phyloP scores from a whole-genome alignment of 2,797 vertebrate genomes.

The Protosalanx chinensis region DNA sequence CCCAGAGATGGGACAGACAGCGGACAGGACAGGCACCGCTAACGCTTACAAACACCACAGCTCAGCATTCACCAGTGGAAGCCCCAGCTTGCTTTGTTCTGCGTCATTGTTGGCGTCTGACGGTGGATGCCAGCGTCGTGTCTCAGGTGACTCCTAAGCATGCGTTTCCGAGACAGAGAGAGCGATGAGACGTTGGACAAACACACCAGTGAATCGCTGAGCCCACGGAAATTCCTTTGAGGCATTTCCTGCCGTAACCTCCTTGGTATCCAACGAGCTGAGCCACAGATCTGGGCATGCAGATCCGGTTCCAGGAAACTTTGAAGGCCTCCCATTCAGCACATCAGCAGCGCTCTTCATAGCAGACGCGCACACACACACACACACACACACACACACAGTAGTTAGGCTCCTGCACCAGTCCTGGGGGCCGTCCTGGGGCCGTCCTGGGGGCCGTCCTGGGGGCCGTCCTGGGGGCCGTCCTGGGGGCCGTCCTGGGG shows the following conservation, averaged over 20 bases:
- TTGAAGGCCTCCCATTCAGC: constrained; percentile 67
- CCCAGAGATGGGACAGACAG: constrained; percentile 39
- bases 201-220: constrained; percentile 71
- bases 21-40: neutral
- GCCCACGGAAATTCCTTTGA: constrained; percentile 81
- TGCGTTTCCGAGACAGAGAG: constrained; percentile 16
- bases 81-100: too few species aligned
- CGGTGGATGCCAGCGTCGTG: too few species aligned
- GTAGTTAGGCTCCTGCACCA: constrained; percentile 18
- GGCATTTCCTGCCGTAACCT: constrained; percentile 82
- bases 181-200: constrained; percentile 29
- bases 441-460: too few species aligned
- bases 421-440: neutral
- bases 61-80: too few species aligned
- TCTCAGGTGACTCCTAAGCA: neutral
- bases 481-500: too few species aligned
- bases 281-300: constrained; percentile 64
- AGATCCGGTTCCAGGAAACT: constrained; percentile 74
- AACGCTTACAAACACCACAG: too few species aligned
- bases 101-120: too few species aligned
- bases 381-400: neutral
- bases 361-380: constrained; percentile 6
- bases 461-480: too few species aligned
- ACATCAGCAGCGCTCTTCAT: constrained; percentile 55
- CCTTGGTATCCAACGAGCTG: constrained; percentile 73